These are phyloP conservation scores for Trinectes maculatus DNA, from an alignment of 2,113 vertebrate genomes.

Conservation along the genomic window DNA sequence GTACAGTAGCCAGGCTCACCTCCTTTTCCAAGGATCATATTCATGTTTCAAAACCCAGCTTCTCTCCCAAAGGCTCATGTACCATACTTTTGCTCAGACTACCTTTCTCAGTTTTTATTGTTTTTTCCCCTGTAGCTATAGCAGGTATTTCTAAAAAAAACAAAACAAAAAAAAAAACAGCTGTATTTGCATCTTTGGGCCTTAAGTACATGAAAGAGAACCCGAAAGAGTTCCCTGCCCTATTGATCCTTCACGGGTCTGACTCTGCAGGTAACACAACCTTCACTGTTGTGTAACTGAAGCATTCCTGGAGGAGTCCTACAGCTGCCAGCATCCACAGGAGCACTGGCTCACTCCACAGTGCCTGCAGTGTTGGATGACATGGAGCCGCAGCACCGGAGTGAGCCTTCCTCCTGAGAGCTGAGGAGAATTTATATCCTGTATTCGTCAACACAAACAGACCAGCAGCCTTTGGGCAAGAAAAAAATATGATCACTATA, in stretches of 20 bases:
- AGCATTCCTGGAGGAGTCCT: slow-evolving; percentile 39
- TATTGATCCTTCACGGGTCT: slow-evolving; percentile 45
- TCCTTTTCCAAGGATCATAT: slow-evolving; percentile 61
- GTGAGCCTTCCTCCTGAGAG: slow-evolving; percentile 27
- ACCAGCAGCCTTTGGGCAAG: slow-evolving; percentile 21
- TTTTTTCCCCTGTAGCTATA: slow-evolving; percentile 29
- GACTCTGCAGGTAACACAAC: slow-evolving; percentile 23
- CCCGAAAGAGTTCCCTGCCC: slow-evolving; percentile 6
- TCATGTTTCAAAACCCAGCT: slow-evolving; percentile 38
- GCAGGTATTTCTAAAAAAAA: slow-evolving; percentile 5
- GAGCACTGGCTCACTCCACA: slow-evolving; percentile 11
- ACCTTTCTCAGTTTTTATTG: slow-evolving; percentile 16
- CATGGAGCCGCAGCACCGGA: slow-evolving; percentile 37
- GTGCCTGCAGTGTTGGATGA: slow-evolving; percentile 45
- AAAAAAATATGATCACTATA: slow-evolving; percentile 32
- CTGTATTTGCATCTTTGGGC: slow-evolving; percentile 21
- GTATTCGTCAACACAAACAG: slow-evolving; percentile 18
- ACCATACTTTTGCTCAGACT: neutral
- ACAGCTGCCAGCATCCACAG: slow-evolving; percentile 29
- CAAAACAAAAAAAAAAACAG: neutral
- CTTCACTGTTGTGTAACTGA: slow-evolving; percentile 38
- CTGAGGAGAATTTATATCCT: slow-evolving; percentile 9
- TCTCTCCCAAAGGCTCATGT: slow-evolving; percentile 29
- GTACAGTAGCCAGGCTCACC: slow-evolving; percentile 51
- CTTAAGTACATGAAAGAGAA: slow-evolving; percentile 11